Evolutionary conservation across 2,888 invertebrate species (phyloP).

Genomic region (Cinara cedri): DNA sequence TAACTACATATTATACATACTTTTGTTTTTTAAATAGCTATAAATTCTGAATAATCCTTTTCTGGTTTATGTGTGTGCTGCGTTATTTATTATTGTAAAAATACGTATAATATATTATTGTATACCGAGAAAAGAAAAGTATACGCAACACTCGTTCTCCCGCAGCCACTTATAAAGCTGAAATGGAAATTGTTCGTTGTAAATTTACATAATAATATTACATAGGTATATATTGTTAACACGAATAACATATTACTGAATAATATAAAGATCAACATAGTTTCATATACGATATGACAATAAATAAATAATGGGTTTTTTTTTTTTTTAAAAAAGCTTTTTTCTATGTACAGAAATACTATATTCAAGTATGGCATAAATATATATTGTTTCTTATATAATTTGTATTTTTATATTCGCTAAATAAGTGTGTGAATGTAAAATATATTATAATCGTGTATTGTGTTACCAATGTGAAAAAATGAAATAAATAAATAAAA

Average conservation of each 20-base stretch:
- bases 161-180: background rate
- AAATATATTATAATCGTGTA: too few relatives aligned
- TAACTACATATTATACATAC: background rate
- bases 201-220: background rate
- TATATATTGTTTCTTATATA: too few relatives aligned
- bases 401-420: too few relatives aligned
- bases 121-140: slow-evolving; percentile 4
- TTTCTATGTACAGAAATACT: background rate
- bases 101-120: background rate
- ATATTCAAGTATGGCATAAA: too few relatives aligned
- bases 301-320: background rate
- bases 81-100: slow-evolving; percentile 30
- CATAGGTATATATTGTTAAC: slow-evolving; percentile 22
- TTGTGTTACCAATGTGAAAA: too few relatives aligned
- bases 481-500: too few relatives aligned
- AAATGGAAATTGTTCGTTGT: background rate
- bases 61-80: background rate
- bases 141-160: background rate
- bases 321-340: too few relatives aligned
- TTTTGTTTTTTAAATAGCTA: slow-evolving; percentile 4
- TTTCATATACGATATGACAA: slow-evolving; percentile 5
- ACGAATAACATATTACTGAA: slow-evolving; percentile 25
- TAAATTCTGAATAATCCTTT: slow-evolving; percentile 37
- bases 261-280: slow-evolving; percentile 13
- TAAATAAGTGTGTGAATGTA: too few relatives aligned